These are phyloP conservation scores for Hecatera dysodea DNA, from an alignment of 2,888 invertebrate species.

Conservation along the genomic window DNA sequence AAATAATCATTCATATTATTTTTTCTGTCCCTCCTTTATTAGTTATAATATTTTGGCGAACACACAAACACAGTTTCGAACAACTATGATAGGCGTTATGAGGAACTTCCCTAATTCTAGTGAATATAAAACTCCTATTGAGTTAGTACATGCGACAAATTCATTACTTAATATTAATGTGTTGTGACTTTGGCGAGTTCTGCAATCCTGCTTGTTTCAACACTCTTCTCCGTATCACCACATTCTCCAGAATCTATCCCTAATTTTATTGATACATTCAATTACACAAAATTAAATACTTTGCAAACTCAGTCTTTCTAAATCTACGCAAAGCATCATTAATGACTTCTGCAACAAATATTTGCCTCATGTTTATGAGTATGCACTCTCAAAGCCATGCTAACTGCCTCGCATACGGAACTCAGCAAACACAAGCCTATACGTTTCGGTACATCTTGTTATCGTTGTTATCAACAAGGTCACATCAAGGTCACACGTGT, in stretches of 20 bases:
- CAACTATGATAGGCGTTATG: background rate
- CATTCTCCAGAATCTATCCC: background rate
- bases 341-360: slow-evolving; percentile 18
- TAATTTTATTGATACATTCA: background rate
- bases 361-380: slow-evolving; percentile 36
- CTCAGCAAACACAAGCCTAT: slow-evolving; percentile 43
- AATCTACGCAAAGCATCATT: slow-evolving; percentile 31
- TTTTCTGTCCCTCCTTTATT: no score
- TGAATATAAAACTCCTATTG: background rate
- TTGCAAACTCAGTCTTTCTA: slow-evolving; percentile 12
- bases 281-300: slow-evolving; percentile 7
- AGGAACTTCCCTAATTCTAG: background rate
- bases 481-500: slow-evolving; percentile 33
- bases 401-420: slow-evolving; percentile 13
- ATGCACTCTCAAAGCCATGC: slow-evolving; percentile 52
- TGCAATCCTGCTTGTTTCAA: background rate
- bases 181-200: background rate
- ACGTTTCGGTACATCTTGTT: slow-evolving; percentile 29
- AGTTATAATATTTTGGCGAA: background rate
- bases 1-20: no score
- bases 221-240: background rate
- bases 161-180: background rate
- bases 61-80: background rate
- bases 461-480: slow-evolving; percentile 52
- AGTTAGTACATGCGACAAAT: background rate